Base-by-base conservation (phyloP, 2,113 vertebrate species). In the Apistogramma diplotaenia region DNA sequence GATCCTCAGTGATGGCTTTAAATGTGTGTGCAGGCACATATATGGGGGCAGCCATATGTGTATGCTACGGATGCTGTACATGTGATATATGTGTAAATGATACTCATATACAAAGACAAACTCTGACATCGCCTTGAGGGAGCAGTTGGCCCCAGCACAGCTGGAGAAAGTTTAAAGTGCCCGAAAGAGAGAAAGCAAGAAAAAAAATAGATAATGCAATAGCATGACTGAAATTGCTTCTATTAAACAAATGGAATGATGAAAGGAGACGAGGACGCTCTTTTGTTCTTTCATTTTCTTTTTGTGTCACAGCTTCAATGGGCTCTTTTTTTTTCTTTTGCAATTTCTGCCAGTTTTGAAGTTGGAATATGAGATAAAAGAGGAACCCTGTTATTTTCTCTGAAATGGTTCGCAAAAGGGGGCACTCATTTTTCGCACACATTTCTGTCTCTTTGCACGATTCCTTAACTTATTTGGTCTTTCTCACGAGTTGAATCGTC, bases 211-310 rank as follows among this genome's bases (percentile, higher is more conserved):
- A 81, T 57, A 53, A 77, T 71, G 80, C 51, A 74, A 73, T 56
- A 23, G 4, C 46, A 21, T 10, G 59, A 71, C 23, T 76, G 51
- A 81, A 78, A 84, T 74, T 35, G 77, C 43, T 79, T 37, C 77
- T 75, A 70, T 76, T 75, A 85, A 79, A 90, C 81, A 81, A 84
- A 84, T 71, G 27, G 59, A 73, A 59, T 46, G 60, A 89, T 78
- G 71, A 79, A 49, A 81, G 57, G 55, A 71, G 27, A 15, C 9
- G 10, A 53, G 57, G 29, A 27, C 1, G 5, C 61, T 46, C 43
- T 78, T 86, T 81, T 86, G 79, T 88, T 74, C 65, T 46, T 29
- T 82, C 23, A 76, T 81, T 58, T 73, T 78, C 19, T 46, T 46
- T 83, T 73, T 62, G 67, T 70, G n/a, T 78, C 78, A 74, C 49